phyloP scores from a whole-genome alignment of 2,888 invertebrate species.

The Ormyrus nitidulus region DNA sequence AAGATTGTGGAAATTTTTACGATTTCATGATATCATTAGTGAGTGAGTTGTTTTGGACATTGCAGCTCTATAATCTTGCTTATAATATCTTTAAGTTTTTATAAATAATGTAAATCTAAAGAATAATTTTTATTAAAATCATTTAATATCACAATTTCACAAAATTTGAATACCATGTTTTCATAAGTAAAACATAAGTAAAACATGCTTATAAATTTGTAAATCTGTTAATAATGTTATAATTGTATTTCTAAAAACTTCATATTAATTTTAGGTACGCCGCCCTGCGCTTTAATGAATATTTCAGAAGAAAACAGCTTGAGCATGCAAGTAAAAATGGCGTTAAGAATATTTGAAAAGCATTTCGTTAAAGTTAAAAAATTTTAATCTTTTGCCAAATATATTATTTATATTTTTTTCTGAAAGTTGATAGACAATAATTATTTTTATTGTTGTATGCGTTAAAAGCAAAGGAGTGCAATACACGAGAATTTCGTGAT shows the following conservation, averaged over 20 bases:
- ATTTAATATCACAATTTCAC: no score
- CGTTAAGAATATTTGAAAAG: constrained; percentile 47
- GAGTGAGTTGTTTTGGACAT: background rate
- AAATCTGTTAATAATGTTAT: constrained; percentile 4
- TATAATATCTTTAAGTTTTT: no score
- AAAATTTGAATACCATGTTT: no score
- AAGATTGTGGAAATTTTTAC: constrained; percentile 8
- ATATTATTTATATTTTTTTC: constrained; percentile 39
- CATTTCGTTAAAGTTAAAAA: constrained; percentile 6
- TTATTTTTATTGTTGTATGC: constrained; percentile 26
- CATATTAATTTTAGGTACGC: constrained; percentile 79
- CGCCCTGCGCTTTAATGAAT: constrained; percentile 83
- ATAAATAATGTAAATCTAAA: no score
- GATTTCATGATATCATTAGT: background rate
- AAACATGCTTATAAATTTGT: background rate
- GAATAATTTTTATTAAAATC: no score
- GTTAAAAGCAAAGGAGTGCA: constrained; percentile 39
- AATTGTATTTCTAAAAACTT: background rate
- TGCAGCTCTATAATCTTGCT: no score
- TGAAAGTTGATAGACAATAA: constrained; percentile 37
- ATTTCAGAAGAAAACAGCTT: constrained; percentile 80
- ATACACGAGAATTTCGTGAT: constrained; percentile 18
- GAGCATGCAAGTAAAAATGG: constrained; percentile 34
- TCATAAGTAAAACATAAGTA: no score
- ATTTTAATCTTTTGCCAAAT: constrained; percentile 40